Percentiles rank a stretch among this genome's conserved stretches.
Evolutionary conservation across 2,797 vertebrate species (phyloP).

Genomic region (Micropoecilia bifurca): DNA sequence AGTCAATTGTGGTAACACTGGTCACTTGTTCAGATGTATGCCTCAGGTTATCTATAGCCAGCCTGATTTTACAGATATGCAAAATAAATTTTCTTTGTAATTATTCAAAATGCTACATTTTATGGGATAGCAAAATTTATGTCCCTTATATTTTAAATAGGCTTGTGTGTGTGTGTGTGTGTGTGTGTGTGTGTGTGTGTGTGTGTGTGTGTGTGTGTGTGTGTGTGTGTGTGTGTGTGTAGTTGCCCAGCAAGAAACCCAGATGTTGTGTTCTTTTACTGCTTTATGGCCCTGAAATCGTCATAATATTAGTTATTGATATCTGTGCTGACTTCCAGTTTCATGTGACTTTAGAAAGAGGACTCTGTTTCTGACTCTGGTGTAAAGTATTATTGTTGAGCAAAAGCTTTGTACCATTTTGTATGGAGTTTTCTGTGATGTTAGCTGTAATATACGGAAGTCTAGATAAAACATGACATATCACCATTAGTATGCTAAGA

Average conservation of each 20-base stretch:
- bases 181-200: not conserved
- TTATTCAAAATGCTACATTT: conserved; percentile 17
- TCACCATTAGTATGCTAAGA: not conserved
- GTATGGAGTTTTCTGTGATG: conserved; percentile 20
- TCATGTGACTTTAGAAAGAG: conserved; percentile 27
- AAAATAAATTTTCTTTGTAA: not conserved
- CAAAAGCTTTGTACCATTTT: conserved; percentile 17
- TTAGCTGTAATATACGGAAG: conserved; percentile 14
- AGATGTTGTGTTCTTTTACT: not conserved
- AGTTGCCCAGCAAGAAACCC: conserved; percentile 13
- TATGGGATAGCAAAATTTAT: conserved; percentile 21
- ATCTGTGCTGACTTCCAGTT: not conserved
- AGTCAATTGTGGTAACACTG: conserved; percentile 4
- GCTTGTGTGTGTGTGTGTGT: not conserved
- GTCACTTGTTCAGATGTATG: not conserved
- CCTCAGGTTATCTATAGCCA: not conserved
- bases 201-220: conserved; percentile 4
- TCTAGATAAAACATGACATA: conserved; percentile 5
- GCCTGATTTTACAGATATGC: not conserved
- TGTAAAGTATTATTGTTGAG: conserved; percentile 26
- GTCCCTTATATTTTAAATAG: conserved; percentile 22
- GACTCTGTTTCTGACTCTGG: conserved; percentile 40
- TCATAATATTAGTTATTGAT: not conserved
- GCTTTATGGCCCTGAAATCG: not conserved
- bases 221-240: not conserved